Conservation (phyloP, 2,113 vertebrate species). For the Oryzias woworae region DNA sequence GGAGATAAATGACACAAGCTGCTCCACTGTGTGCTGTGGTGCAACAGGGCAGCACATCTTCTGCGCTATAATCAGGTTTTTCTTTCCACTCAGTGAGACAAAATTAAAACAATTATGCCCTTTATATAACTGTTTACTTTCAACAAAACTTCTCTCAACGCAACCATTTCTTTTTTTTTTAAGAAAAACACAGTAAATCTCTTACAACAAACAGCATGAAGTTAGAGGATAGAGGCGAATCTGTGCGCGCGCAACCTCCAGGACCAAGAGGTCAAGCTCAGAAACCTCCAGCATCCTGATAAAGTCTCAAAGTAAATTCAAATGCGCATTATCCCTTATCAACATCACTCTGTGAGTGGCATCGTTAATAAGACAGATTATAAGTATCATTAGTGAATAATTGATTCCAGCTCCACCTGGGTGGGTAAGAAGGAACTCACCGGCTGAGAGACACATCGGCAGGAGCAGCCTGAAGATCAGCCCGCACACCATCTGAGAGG, state of each 20-base stretch:
- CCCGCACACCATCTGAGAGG: constrained; percentile 93
- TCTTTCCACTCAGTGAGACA: not conserved
- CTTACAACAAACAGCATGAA: no score
- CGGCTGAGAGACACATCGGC: constrained; percentile 89
- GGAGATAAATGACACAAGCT: not conserved
- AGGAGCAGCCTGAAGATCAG: constrained; percentile 93
- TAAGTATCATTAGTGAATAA: no score
- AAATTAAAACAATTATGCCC: not conserved
- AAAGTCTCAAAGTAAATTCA: not conserved
- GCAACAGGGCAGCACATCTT: not conserved
- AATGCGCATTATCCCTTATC: not conserved
- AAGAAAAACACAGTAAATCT: no score
- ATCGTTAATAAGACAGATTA: no score
- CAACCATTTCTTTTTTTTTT: no score
- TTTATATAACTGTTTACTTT: not conserved
- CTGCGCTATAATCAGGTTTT: not conserved
- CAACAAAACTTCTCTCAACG: no score
- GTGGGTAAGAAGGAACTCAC: constrained; percentile 72
- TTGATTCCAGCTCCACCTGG: not conserved
- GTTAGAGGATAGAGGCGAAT: no score
- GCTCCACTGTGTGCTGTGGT: not conserved
- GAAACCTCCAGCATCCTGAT: not conserved
- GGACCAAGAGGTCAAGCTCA: constrained; percentile 26
- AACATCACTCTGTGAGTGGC: no score
- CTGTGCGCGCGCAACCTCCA: constrained; percentile 16